Base-by-base conservation (phyloP, 2,113 vertebrate genomes). In the Tapirus terrestris region DNA sequence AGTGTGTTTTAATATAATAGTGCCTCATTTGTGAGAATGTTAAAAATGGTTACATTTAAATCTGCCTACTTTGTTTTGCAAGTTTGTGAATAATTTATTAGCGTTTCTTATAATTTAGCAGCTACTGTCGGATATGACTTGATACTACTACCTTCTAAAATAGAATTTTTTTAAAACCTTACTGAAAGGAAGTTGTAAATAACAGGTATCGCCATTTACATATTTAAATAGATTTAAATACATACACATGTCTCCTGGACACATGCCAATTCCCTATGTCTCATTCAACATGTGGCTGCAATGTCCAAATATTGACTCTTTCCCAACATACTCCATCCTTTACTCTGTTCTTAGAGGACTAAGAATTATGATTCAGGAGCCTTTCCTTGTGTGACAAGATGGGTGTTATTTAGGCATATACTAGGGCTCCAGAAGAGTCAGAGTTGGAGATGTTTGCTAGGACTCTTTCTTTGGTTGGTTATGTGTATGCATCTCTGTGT, bases 1-100 rank as follows among this genome's bases (percentile, higher is more conserved):
- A 56, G 9, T 80, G 72, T 91, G 45, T 77, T 93, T 89, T 77
- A 92, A 73, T 58, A 60, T 14, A 92, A 82, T 56, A 85, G 75
- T 73, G 18, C 25, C 17, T 83, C 36, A 72, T 96, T 89, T 90
- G 11, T 53, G 31, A 60, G 14, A 96, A 81, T 91, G 21, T 92
- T 87, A 88, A 51, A 88, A 96, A 90, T 76, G 33, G 43, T 85
- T 79, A 45, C 51, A 48, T 93, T 96, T 92, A 76, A 77, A 82
- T 79, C 13, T 96, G n/a, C n/a, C 83, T 88, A 29, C 36, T 89
- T 83, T 84, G 21, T 95, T 79, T 94, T 91, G 1, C 33, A 96
- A 70, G 39, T 88, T 91, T 83, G 31, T 82, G 31, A 67, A 67
- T 82, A 93, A 39, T 17, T 76, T 56, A 68, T 51, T 85, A 67